These are phyloP conservation scores for Sialia sialis DNA, from an alignment of 2,113 vertebrate species.

Conservation along the genomic window DNA sequence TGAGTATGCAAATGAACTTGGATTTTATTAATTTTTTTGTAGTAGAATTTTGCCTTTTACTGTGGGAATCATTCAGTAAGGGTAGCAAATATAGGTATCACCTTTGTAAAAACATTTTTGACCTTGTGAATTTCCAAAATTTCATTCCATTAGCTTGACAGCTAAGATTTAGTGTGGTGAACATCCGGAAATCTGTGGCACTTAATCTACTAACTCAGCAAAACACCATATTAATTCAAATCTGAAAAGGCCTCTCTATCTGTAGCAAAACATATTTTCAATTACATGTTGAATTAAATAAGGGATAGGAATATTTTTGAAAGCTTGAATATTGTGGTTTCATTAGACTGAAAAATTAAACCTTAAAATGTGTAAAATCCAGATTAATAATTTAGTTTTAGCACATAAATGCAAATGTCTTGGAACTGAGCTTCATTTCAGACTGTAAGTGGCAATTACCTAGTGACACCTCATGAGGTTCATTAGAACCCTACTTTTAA, in stretches of 20 bases:
- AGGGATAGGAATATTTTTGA: slow-evolving; percentile 47
- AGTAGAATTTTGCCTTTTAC: neutral
- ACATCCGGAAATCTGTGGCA: neutral
- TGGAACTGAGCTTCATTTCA: slow-evolving; percentile 67
- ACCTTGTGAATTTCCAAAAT: neutral
- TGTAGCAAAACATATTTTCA: slow-evolving; percentile 63
- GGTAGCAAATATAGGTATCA: neutral
- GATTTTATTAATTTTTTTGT: neutral
- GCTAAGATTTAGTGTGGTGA: neutral
- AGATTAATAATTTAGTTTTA: slow-evolving; percentile 74
- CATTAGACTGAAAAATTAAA: slow-evolving; percentile 74
- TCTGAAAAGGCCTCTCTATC: slow-evolving; percentile 36
- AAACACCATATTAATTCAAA: slow-evolving; percentile 55
- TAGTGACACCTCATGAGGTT: slow-evolving; percentile 38
- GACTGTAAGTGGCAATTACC: slow-evolving; percentile 63
- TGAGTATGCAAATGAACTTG: neutral
- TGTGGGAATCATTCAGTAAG: neutral
- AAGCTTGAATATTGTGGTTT: slow-evolving; percentile 71
- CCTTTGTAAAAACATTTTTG: neutral
- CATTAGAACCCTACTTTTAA: slow-evolving; percentile 53
- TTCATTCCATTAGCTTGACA: neutral
- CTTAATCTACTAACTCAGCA: slow-evolving; percentile 23
- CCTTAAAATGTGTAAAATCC: slow-evolving; percentile 69
- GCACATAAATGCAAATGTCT: slow-evolving; percentile 69
- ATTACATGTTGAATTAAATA: slow-evolving; percentile 68